These are phyloP conservation scores for Callipepla californica DNA, from an alignment of 2,113 vertebrate species.

Conservation along the genomic window DNA sequence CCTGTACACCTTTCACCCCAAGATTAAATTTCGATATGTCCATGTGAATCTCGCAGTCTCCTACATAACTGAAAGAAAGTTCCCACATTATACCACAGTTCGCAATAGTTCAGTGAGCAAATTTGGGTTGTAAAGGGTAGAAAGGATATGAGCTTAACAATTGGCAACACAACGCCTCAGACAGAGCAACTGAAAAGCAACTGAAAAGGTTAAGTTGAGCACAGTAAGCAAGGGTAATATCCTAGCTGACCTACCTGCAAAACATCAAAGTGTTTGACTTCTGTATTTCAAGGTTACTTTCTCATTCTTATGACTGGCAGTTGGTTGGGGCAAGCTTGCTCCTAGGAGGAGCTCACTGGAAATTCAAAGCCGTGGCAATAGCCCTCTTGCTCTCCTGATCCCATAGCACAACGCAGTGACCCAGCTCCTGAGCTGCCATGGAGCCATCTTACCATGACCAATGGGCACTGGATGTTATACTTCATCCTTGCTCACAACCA, in stretches of 20 bases:
- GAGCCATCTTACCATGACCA: background rate
- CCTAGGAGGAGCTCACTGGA: background rate
- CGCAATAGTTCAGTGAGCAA: background rate
- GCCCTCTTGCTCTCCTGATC: background rate
- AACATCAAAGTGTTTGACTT: background rate
- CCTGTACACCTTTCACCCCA: slow-evolving; percentile 91
- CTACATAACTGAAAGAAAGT: slow-evolving; percentile 83
- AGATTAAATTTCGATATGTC: slow-evolving; percentile 87
- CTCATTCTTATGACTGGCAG: background rate
- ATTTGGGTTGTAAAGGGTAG: background rate
- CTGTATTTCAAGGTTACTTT: background rate
- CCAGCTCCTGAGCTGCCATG: background rate
- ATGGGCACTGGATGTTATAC: background rate
- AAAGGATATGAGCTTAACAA: background rate
- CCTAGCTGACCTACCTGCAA: background rate
- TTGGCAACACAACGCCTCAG: background rate
- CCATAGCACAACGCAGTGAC: background rate
- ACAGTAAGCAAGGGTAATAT: background rate
- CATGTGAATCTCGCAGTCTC: slow-evolving; percentile 92
- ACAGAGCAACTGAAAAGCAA: background rate
- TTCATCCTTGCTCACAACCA: background rate
- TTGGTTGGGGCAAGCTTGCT: background rate
- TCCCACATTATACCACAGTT: slow-evolving; percentile 30
- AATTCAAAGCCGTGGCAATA: background rate
- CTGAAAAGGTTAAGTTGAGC: background rate